Percentiles rank a stretch among this genome's conserved stretches.
Evolutionary conservation across 1,140 invertebrate genomes (phyloP).

Genomic region (Lamellibrachia luymesi): DNA sequence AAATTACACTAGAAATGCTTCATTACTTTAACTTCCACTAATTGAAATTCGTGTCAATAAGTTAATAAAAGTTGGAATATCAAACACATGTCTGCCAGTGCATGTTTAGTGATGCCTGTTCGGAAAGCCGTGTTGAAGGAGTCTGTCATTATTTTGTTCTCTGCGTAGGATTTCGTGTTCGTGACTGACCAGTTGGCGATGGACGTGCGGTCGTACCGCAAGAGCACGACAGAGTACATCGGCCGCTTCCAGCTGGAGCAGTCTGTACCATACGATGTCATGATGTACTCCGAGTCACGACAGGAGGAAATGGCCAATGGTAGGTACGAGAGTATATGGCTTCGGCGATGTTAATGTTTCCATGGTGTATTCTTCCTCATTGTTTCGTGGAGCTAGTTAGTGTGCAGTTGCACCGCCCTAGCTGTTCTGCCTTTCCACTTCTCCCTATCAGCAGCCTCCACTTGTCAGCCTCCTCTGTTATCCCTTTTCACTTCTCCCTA

Average conservation of each 20-base stretch:
- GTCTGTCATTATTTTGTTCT: neutral
- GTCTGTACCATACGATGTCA: conserved; percentile 6
- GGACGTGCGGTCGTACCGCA: neutral
- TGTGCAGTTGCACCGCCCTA: no score
- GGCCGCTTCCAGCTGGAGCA: neutral
- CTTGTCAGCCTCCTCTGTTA: no score
- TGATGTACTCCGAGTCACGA: neutral
- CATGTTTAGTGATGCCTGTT: neutral
- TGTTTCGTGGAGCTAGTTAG: no score
- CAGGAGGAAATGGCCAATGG: conserved; percentile 17
- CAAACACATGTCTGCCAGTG: neutral
- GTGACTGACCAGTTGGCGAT: neutral
- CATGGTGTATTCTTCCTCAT: no score
- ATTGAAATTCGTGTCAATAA: neutral
- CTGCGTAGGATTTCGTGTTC: conserved; percentile 14
- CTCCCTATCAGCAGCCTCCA: no score
- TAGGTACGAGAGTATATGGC: neutral
- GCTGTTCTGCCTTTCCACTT: no score
- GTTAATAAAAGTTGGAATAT: neutral
- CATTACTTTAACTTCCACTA: neutral
- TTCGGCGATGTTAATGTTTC: no score
- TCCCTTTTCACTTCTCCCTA: no score
- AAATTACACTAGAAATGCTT: neutral
- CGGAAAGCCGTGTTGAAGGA: neutral
- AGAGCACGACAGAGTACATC: neutral